A percentile compares a stretch with the other conserved stretches of the same genome.
phyloP scores from a whole-genome alignment of 2,113 vertebrate species.

The Pseudopipra pipra region DNA sequence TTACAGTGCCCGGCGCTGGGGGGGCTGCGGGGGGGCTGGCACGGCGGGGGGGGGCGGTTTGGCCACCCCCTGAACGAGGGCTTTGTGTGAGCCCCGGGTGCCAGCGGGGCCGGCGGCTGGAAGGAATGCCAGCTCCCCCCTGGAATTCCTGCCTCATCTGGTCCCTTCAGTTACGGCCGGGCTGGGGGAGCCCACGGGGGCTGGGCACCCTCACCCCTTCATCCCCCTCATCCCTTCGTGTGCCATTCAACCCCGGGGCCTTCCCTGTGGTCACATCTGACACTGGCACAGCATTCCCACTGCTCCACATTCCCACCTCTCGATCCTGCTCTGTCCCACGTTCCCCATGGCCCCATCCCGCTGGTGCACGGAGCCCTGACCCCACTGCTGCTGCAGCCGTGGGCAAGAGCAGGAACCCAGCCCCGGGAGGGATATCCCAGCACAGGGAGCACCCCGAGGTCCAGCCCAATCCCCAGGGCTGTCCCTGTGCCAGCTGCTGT shows the following conservation, averaged over 20 bases:
- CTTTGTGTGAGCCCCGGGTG: slow-evolving; percentile 70
- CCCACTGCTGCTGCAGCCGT: background rate
- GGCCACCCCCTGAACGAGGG: slow-evolving; percentile 3
- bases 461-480: fast-evolving
- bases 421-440: fast-evolving
- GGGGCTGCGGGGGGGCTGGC: background rate
- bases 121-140: slow-evolving; percentile 20
- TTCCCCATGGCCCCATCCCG: background rate
- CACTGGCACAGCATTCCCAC: background rate
- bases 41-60: background rate
- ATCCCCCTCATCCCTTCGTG: background rate
- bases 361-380: fast-evolving
- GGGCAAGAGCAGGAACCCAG: background rate
- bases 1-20: slow-evolving; percentile 17
- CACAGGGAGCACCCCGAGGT: fast-evolving
- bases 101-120: background rate
- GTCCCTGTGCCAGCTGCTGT: fast-evolving
- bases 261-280: fast-evolving
- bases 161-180: slow-evolving; percentile 67
- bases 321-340: fast-evolving
- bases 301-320: background rate
- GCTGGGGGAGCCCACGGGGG: background rate
- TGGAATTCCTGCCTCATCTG: slow-evolving; percentile 67
- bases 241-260: fast-evolving
- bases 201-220: background rate